These are phyloP conservation scores for Lonchura striata DNA, from an alignment of 2,113 vertebrate species.

Conservation along the genomic window DNA sequence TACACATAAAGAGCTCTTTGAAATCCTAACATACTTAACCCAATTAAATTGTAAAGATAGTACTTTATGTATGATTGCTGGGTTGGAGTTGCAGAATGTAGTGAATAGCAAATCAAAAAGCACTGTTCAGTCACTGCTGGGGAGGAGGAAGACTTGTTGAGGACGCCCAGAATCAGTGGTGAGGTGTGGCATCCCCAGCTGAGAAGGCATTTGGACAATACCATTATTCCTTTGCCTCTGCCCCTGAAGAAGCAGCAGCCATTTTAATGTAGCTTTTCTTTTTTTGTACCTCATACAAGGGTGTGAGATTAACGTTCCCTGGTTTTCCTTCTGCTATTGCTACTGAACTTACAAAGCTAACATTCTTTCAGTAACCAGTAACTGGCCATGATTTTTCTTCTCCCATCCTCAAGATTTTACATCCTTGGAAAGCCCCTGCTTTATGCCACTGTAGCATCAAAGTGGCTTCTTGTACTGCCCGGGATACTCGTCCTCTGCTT, in stretches of 20 bases:
- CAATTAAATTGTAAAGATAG: slow-evolving; percentile 6
- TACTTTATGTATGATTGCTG: neutral
- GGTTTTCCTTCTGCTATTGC: neutral
- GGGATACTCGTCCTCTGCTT: neutral
- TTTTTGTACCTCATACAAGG: neutral
- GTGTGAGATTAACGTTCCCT: neutral
- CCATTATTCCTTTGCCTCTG: neutral
- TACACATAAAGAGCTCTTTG: neutral
- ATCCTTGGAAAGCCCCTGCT: neutral
- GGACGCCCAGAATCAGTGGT: neutral
- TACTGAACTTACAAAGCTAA: neutral
- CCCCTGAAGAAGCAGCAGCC: neutral
- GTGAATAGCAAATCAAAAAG: neutral
- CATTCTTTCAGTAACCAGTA: neutral
- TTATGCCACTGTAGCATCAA: neutral
- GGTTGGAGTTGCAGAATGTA: neutral
- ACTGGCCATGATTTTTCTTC: neutral
- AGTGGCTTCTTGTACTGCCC: neutral
- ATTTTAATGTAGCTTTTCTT: neutral
- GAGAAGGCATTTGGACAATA: neutral
- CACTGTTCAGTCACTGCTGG: neutral
- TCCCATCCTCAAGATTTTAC: neutral
- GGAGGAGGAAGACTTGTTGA: neutral
- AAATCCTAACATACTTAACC: slow-evolving; percentile 21
- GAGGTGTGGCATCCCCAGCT: neutral